Conservation (phyloP, 1,140 invertebrate genomes). For the Drosophila micromelanica region DNA sequence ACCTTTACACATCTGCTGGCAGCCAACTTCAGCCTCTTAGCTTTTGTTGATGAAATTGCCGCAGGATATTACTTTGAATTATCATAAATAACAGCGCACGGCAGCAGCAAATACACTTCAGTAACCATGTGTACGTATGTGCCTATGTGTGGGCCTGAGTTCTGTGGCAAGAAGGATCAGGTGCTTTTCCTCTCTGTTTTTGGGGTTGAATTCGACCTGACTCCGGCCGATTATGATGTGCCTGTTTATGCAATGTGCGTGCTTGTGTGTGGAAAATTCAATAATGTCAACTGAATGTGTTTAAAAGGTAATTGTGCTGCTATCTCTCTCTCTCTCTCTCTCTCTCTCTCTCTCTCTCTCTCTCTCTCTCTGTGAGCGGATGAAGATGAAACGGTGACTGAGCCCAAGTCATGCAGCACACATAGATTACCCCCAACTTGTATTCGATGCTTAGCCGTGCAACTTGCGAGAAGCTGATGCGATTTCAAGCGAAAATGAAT, state of each 20-base stretch:
- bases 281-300: conserved; percentile 57
- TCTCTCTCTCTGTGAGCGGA: conserved; percentile 14
- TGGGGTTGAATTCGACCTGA: conserved; percentile 17
- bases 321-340: no score
- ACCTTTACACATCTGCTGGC: conserved; percentile 46
- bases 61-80: conserved; percentile 81
- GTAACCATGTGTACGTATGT: conserved; percentile 14
- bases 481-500: conserved; percentile 23
- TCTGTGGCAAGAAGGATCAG: conserved; percentile 55
- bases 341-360: no score
- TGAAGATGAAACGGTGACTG: conserved; percentile 24
- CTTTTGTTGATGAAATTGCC: conserved; percentile 79
- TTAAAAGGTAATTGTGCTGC: conserved; percentile 53
- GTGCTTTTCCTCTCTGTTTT: conserved; percentile 43
- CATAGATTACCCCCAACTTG: conserved; percentile 30
- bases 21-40: conserved; percentile 29
- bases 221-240: conserved; percentile 25
- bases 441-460: neutral
- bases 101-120: conserved; percentile 32
- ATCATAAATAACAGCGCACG: conserved; percentile 76
- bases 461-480: conserved; percentile 34
- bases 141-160: conserved; percentile 29
- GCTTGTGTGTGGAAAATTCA: conserved; percentile 39
- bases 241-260: conserved; percentile 4
- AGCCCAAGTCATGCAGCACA: conserved; percentile 4